A percentile compares a stretch with the other conserved stretches of the same genome.
Evolutionary conservation across 2,113 vertebrate species (phyloP).

Genomic region (Dicrurus megarhynchus): DNA sequence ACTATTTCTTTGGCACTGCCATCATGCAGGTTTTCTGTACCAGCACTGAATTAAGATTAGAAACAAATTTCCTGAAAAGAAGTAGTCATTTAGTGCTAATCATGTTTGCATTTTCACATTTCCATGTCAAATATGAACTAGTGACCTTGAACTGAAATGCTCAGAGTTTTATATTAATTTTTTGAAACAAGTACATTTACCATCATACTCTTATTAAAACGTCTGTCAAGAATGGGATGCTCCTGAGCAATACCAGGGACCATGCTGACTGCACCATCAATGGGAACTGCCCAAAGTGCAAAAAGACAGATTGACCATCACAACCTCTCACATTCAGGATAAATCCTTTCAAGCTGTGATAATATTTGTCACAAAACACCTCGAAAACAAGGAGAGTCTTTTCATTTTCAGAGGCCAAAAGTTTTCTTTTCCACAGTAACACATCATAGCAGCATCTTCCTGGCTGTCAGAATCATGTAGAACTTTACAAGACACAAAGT

Average conservation of each 20-base stretch:
- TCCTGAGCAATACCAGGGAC: background rate
- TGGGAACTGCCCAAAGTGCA: background rate
- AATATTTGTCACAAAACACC: background rate
- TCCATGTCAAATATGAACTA: background rate
- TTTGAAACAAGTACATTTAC: background rate
- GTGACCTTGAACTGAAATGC: background rate
- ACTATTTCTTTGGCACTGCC: background rate
- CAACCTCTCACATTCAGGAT: background rate
- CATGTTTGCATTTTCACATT: background rate
- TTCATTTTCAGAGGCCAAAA: background rate
- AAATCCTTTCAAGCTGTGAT: background rate
- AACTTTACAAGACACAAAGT: background rate
- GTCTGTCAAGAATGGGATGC: background rate
- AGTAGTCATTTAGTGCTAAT: background rate
- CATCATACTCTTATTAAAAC: background rate
- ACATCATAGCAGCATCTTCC: background rate
- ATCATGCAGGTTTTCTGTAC: background rate
- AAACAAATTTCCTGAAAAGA: background rate
- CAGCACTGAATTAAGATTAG: background rate
- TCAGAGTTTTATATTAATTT: background rate
- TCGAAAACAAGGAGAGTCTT: background rate
- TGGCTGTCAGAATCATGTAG: background rate
- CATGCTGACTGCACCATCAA: background rate
- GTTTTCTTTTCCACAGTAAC: background rate
- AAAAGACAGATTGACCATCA: background rate